phyloP scores from a whole-genome alignment of 23 tunicate species.

The Ascidia mentula region DNA sequence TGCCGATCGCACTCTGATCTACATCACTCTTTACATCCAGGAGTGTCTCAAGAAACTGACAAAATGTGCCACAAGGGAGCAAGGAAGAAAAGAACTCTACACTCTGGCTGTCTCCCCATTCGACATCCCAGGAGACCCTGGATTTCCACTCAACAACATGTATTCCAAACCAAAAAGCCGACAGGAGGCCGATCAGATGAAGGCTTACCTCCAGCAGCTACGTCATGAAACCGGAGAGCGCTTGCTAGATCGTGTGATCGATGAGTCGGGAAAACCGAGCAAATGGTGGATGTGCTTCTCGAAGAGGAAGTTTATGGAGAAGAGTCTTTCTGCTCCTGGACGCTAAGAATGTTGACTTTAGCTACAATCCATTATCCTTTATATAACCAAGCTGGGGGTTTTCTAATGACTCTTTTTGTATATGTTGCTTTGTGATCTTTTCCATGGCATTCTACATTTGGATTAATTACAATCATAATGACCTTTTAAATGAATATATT shows the following conservation, averaged over 20 bases:
- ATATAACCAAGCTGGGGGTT: slow-evolving; percentile 1
- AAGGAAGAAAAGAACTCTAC: slow-evolving; percentile 89
- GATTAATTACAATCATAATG: neutral
- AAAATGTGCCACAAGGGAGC: slow-evolving; percentile 55
- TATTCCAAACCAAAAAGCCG: slow-evolving; percentile 76
- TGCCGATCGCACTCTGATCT: slow-evolving; percentile 94
- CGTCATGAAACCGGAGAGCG: slow-evolving; percentile 88
- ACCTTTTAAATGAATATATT: too few species aligned
- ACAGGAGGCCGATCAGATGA: slow-evolving; percentile 86
- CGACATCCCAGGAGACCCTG: slow-evolving; percentile 95
- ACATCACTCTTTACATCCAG: slow-evolving; percentile 93
- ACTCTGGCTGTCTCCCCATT: slow-evolving; percentile 75
- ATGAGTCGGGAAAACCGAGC: slow-evolving; percentile 71
- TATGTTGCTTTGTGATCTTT: neutral
- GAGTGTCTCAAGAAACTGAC: slow-evolving; percentile 92
- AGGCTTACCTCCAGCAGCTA: slow-evolving; percentile 74
- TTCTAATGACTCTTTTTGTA: neutral
- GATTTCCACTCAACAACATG: slow-evolving; percentile 94
- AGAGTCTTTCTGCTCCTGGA: slow-evolving; percentile 93
- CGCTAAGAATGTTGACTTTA: slow-evolving; percentile 4
- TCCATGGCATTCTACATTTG: neutral
- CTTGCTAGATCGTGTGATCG: slow-evolving; percentile 68
- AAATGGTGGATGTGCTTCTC: slow-evolving; percentile 99
- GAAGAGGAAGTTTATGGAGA: slow-evolving; percentile 93
- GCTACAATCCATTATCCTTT: neutral